These are phyloP conservation scores for Trematocara macrostoma DNA, from an alignment of 2,113 vertebrate species.

Conservation along the genomic window DNA sequence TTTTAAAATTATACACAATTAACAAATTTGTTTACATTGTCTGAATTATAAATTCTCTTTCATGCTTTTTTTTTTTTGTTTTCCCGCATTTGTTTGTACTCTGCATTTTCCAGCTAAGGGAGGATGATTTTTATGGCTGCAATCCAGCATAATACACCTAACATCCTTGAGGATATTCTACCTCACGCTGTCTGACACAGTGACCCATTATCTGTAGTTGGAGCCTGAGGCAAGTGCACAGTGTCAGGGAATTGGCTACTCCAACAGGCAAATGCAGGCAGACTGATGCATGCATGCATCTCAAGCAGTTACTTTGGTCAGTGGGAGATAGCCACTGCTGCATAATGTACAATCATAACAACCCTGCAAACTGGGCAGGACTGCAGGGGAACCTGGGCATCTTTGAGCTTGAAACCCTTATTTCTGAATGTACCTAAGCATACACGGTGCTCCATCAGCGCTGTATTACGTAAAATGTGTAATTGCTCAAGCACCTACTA, in stretches of 20 bases:
- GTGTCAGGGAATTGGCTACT: constrained; percentile 40
- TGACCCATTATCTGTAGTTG: constrained; percentile 65
- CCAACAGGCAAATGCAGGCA: constrained; percentile 35
- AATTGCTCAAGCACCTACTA: not conserved
- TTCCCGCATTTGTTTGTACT: not conserved
- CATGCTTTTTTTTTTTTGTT: not conserved
- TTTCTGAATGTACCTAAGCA: not conserved
- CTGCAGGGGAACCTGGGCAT: not conserved
- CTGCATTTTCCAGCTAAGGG: not conserved
- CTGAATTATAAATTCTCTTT: not conserved
- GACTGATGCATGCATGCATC: constrained; percentile 28
- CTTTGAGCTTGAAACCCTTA: not conserved
- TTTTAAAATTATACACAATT: not conserved
- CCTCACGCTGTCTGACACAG: constrained; percentile 65
- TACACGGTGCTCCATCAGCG: not conserved
- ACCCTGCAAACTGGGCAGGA: not conserved
- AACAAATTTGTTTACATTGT: not conserved
- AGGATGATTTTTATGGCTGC: not conserved
- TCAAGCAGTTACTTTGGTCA: constrained; percentile 35
- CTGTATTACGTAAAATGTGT: not conserved
- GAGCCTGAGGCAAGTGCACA: constrained; percentile 55
- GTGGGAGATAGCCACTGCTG: constrained; percentile 39
- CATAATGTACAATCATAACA: constrained; percentile 40
- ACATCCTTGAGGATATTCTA: constrained; percentile 47
- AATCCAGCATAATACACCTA: constrained; percentile 17